Conservation (phyloP, 2,888 invertebrate species). For the Stegophylla sp. region DNA sequence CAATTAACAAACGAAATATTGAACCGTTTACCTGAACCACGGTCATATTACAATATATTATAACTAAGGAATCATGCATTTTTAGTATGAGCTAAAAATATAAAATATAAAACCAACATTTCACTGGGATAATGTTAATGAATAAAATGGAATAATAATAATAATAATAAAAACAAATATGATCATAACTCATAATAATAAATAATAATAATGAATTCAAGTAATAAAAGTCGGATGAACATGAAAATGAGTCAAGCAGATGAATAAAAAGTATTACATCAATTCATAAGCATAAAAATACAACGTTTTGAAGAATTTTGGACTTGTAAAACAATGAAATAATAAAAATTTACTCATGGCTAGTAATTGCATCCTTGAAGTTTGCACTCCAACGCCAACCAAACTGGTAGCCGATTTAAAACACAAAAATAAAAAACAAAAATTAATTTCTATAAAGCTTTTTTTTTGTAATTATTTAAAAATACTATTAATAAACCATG, state of each 20-base stretch:
- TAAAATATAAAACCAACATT: constrained; percentile 24
- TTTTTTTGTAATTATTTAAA: constrained; percentile 38
- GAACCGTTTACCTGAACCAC: constrained; percentile 54
- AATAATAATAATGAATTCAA: constrained; percentile 30
- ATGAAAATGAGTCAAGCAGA: constrained; percentile 56
- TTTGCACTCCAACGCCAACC: constrained; percentile 96
- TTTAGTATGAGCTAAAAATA: constrained; percentile 31
- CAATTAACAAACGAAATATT: constrained; percentile 16
- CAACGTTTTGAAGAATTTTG: constrained; percentile 51
- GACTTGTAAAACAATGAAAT: constrained; percentile 57
- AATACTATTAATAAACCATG: constrained; percentile 19
- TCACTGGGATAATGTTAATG: constrained; percentile 17
- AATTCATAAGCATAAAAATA: constrained; percentile 58
- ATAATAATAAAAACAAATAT: constrained; percentile 11
- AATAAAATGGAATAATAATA: constrained; percentile 28
- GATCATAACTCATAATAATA: constrained; percentile 1
- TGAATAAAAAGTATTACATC: constrained; percentile 53
- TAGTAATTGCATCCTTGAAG: constrained; percentile 95
- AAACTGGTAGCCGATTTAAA: constrained; percentile 69
- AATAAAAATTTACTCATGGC: constrained; percentile 74
- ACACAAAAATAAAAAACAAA: constrained; percentile 60
- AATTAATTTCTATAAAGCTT: constrained; percentile 58
- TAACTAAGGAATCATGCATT: constrained; percentile 44
- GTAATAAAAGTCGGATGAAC: constrained; percentile 37
- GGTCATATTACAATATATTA: constrained; percentile 9